Conservation (phyloP, 2,888 invertebrate genomes). For the Chymomyza fuscimana region DNA sequence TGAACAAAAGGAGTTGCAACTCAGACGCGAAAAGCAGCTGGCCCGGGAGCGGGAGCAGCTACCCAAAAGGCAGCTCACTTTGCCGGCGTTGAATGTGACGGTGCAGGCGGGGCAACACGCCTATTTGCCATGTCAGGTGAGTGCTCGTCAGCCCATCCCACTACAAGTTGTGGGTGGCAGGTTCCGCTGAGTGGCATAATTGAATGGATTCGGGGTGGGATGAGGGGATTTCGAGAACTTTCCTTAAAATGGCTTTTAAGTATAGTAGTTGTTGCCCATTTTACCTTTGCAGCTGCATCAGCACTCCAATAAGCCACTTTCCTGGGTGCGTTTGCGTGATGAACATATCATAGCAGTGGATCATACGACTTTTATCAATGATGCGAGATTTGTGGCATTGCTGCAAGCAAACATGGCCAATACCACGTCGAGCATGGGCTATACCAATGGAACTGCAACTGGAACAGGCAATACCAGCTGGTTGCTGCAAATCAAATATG, state of each 20-base stretch:
- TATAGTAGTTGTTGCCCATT: neutral
- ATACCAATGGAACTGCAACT: neutral
- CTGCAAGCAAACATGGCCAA: slow-evolving; percentile 52
- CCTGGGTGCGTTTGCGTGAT: slow-evolving; percentile 93
- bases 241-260: neutral
- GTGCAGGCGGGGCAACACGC: slow-evolving; percentile 94
- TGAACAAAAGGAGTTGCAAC: slow-evolving; percentile 57
- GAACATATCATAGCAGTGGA: slow-evolving; percentile 95
- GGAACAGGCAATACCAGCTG: slow-evolving; percentile 87
- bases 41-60: slow-evolving; percentile 56
- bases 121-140: slow-evolving; percentile 92
- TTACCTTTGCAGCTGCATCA: slow-evolving; percentile 69
- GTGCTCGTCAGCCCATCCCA: slow-evolving; percentile 42
- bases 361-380: slow-evolving; percentile 90
- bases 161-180: neutral
- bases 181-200: slow-evolving; percentile 38
- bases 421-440: neutral
- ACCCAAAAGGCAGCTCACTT: slow-evolving; percentile 62
- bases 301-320: slow-evolving; percentile 86
- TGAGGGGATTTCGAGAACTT: neutral
- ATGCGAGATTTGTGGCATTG: slow-evolving; percentile 92
- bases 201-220: slow-evolving; percentile 28
- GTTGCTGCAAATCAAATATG: slow-evolving; percentile 94
- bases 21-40: slow-evolving; percentile 63
- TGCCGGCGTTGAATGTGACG: slow-evolving; percentile 87